Evolutionary conservation across 2,888 invertebrate species (phyloP), one percentile per base, ranked within the genome.

Genomic region (Melinopterus prodromus): DNA sequence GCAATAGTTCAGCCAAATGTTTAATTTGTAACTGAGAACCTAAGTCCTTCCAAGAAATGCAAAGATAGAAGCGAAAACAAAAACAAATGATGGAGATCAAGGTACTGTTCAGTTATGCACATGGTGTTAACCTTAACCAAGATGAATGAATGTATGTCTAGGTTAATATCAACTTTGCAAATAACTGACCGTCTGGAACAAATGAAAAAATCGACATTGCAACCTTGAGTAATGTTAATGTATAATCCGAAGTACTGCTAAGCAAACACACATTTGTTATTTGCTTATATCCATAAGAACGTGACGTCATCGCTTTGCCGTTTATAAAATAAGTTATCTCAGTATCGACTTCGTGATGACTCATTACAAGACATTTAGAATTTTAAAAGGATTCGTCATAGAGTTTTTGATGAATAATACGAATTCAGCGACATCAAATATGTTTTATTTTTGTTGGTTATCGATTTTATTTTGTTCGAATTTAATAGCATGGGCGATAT

Each of bases 181-280:
- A 53, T 53, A 53, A 53, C 53, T 9, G 53, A 53, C 53, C 53
- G 53, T 53, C 53, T 53, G 5, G 53, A 53, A 53, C 53, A 12
- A 53, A 53, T 53, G 53, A 53, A 53, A 53, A 53, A 53, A 53
- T 53, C 53, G 53, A 53, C 53, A 53, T 53, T 53, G 53, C 53
- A 53, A 53, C 53, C 53, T 53, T 53, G 53, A 53, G 7, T 53
- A 53, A 53, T 53, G 53, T 53, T 53, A 53, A 53, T 53, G 53
- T 53, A 53, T 53, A 53, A 53, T 53, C 53, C 12, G 5, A 53
- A 53, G 53, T 53, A 53, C 9, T 53, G 26, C 26, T 26, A 26
- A 26, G 26, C 26, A 26, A 26, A 53, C 12, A 53, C 53, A 53
- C 12, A 53, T 53, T 7, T 9, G 53, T 53, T 9, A 9, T 53